A percentile compares a stretch with the other conserved stretches of the same genome.
Conservation (phyloP, 2,113 vertebrate genomes). For the Coturnix japonica region DNA sequence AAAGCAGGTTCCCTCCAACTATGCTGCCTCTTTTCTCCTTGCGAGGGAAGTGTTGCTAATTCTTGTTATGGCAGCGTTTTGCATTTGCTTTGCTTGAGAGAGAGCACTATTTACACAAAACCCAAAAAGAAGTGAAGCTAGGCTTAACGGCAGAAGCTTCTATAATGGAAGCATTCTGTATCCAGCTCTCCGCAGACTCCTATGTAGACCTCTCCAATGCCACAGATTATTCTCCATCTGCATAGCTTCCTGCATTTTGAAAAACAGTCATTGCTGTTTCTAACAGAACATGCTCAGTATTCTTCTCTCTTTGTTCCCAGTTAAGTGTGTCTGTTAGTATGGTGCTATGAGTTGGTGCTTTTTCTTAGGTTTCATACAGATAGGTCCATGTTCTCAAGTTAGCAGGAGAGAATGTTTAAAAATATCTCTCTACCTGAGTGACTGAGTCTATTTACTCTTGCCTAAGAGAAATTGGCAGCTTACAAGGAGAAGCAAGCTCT, state of each 20-base stretch:
- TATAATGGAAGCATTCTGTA: background rate
- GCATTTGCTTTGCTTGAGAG: constrained; percentile 13
- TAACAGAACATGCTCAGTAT: constrained; percentile 18
- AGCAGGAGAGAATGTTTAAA: constrained; percentile 55
- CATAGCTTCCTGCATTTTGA: constrained; percentile 47
- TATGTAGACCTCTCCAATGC: constrained; percentile 16
- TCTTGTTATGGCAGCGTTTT: constrained; percentile 7
- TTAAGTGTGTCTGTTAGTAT: background rate
- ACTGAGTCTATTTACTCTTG: constrained; percentile 46
- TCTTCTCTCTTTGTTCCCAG: background rate
- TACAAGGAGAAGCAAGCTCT: constrained; percentile 28
- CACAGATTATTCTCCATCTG: constrained; percentile 55
- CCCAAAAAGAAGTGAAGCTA: background rate
- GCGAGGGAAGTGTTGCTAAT: constrained; percentile 15
- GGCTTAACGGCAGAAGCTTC: background rate
- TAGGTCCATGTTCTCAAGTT: constrained; percentile 59
- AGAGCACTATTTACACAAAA: constrained; percentile 19
- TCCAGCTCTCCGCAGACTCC: background rate
- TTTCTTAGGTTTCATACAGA: constrained; percentile 52
- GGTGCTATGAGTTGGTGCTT: background rate
- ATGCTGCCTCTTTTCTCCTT: constrained; percentile 11
- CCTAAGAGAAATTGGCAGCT: constrained; percentile 40
- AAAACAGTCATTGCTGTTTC: constrained; percentile 65
- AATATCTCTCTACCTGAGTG: constrained; percentile 68
- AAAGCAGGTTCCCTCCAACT: background rate